Evolutionary conservation across 2,888 invertebrate species (phyloP).

Genomic region (Volucella bombylans): DNA sequence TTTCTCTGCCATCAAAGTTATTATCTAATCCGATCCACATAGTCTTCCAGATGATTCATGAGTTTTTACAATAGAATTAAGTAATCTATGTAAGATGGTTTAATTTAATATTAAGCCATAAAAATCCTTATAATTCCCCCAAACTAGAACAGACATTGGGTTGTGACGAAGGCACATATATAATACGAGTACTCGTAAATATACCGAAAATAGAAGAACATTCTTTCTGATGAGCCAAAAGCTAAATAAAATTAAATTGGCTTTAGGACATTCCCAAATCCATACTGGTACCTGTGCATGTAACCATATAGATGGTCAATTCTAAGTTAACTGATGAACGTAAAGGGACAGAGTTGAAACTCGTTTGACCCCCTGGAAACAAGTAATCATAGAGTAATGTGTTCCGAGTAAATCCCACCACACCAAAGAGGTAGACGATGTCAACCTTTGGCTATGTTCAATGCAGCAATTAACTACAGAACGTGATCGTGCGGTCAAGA

Average conservation of each 20-base stretch:
- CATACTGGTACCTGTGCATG: background rate
- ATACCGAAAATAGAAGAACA: no score
- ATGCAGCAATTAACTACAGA: constrained; percentile 72
- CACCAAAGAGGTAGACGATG: constrained; percentile 58
- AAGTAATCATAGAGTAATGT: constrained; percentile 51
- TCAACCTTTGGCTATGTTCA: constrained; percentile 74
- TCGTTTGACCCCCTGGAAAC: constrained; percentile 63
- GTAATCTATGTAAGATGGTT: background rate
- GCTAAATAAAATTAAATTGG: constrained; percentile 41
- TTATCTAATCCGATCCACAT: constrained; percentile 17
- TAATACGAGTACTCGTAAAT: no score
- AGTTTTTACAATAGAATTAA: background rate
- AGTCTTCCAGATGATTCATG: background rate
- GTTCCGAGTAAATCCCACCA: constrained; percentile 44
- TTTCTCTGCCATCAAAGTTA: constrained; percentile 36
- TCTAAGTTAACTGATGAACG: constrained; percentile 31
- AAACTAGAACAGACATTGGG: no score
- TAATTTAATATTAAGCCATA: no score
- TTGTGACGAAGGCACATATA: no score
- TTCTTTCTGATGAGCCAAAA: background rate
- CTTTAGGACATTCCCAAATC: constrained; percentile 3
- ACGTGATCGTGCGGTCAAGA: constrained; percentile 74
- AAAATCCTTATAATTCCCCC: no score
- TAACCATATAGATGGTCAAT: constrained; percentile 47
- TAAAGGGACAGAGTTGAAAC: constrained; percentile 61